Evolutionary conservation across 2,113 vertebrate genomes (phyloP), one percentile per base, ranked within the genome.

Genomic region (Malurus cyaneus): DNA sequence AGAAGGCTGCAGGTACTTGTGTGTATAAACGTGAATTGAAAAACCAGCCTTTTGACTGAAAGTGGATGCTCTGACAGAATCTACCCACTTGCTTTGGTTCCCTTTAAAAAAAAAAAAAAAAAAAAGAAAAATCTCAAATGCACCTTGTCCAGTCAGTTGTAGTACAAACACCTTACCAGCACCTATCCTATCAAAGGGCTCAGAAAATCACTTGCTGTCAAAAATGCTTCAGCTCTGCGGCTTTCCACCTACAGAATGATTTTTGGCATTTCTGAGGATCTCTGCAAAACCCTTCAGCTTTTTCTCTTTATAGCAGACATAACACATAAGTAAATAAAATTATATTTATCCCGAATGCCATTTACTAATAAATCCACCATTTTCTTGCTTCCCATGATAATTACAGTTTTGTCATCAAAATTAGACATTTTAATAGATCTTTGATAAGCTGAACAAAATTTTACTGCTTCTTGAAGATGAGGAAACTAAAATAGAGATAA

Each of bases 1-100:
- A 44, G 50, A 64, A 72, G 71, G 61, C 76, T 61, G 18, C 0
- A 0, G 53, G 14, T 3, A 2, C 47, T 36, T 32, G 1, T 25
- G 11, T 31, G 29, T 25, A 28, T 31, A 26, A 81, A 41, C 9
- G 0, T 6, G 12, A 42, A 56, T 2, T n/a, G 47, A 24, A 32
- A 80, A 89, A 79, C 32, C 26, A 53, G 32, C 34, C 50, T 89
- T 50, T 24, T 13, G 32, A 46, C 46, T 61, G 61, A 65, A 66
- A 87, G 28, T 12, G 26, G 60, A 54, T 47, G 53, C 53, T 69
- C 47, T n/a, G 52, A 50, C 5, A 9, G 19, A 84, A 77, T 23
- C 12, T 6, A 2, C 32, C 28, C 31, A 70, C 53, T 77, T 61
- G 23, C 17, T 80, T 80, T 93, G 84, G n/a, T 42, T 85, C 31